Conservation (phyloP, 2,113 vertebrate species). For the Phainopepla nitens region DNA sequence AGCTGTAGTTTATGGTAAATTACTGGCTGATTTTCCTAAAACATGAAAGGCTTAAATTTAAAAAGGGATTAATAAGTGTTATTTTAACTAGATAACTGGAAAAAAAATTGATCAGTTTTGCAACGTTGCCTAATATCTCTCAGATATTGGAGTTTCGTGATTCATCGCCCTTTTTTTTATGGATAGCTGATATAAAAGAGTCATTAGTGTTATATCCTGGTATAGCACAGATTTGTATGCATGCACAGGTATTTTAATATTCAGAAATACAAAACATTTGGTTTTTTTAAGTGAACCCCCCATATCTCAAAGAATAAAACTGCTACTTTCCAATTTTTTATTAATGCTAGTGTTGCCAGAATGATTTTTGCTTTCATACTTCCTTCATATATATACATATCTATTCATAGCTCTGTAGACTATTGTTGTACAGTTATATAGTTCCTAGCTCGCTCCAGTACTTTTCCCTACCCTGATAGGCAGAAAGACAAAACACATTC, state of each 20-base stretch:
- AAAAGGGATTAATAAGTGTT: neutral
- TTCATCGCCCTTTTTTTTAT: neutral
- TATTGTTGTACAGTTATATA: neutral
- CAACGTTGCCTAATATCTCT: neutral
- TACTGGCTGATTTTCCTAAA: neutral
- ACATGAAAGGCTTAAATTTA: neutral
- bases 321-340: neutral
- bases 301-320: neutral
- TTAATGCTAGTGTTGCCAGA: neutral
- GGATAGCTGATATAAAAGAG: neutral
- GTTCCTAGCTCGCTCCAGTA: neutral
- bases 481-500: neutral
- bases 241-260: neutral
- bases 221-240: neutral
- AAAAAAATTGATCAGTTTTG: neutral
- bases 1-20: neutral
- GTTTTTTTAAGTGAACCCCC: neutral
- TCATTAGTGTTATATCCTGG: neutral
- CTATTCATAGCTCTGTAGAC: neutral
- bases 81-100: neutral
- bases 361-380: neutral
- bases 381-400: neutral
- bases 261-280: neutral
- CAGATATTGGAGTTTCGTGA: neutral
- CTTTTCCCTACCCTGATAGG: neutral